These are phyloP conservation scores for Galaxias olidus DNA, from an alignment of 2,797 vertebrate species.

Conservation along the genomic window DNA sequence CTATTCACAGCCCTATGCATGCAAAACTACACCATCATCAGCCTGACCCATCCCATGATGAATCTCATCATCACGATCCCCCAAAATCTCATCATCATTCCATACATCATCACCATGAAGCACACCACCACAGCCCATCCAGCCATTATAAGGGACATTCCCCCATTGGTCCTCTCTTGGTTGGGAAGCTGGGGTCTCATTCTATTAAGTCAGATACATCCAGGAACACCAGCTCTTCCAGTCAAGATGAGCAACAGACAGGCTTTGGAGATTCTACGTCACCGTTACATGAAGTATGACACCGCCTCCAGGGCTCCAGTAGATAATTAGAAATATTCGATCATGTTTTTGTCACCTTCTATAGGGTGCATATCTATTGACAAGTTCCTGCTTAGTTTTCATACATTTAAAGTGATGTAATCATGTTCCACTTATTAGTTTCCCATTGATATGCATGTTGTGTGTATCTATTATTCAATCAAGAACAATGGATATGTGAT, in stretches of 20 bases:
- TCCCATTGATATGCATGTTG: conserved; percentile 46
- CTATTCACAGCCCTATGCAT: conserved; percentile 12
- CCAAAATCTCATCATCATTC: conserved; percentile 3
- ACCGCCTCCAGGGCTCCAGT: conserved; percentile 6
- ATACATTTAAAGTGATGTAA: conserved; percentile 39
- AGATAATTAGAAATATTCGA: neutral
- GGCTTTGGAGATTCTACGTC: conserved; percentile 43
- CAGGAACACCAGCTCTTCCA: conserved; percentile 45
- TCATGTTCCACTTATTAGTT: conserved; percentile 51
- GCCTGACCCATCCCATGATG: conserved; percentile 8
- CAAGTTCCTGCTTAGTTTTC: neutral
- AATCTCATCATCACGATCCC: conserved; percentile 23
- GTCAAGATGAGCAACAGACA: conserved; percentile 59
- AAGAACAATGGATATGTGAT: conserved; percentile 15
- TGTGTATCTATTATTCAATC: conserved; percentile 11
- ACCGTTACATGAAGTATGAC: conserved; percentile 53
- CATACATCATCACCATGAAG: conserved; percentile 11
- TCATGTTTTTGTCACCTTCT: conserved; percentile 9
- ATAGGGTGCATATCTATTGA: conserved; percentile 10
- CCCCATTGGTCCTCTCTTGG: conserved; percentile 17
- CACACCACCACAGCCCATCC: conserved; percentile 28
- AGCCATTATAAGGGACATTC: conserved; percentile 25
- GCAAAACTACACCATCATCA: conserved; percentile 2
- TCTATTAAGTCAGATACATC: conserved; percentile 47
- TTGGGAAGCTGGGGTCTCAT: conserved; percentile 33